Percentiles rank a stretch among this genome's conserved stretches.
Evolutionary conservation across 2,888 invertebrate species (phyloP).

Genomic region (Synanthedon myopaeformis): DNA sequence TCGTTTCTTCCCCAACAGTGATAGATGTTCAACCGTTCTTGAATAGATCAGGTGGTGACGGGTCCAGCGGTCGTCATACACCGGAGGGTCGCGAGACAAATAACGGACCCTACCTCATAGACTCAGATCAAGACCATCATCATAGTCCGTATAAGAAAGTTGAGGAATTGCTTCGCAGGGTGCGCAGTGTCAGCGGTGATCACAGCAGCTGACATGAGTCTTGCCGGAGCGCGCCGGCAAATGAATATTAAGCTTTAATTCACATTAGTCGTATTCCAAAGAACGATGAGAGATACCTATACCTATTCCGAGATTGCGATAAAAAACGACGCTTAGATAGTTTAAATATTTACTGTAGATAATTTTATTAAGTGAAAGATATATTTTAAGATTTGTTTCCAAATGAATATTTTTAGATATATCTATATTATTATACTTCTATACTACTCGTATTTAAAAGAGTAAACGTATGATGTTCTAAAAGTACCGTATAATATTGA

Average conservation of each 20-base stretch:
- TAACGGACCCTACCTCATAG: slow-evolving; percentile 51
- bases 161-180: slow-evolving; percentile 52
- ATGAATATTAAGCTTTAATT: slow-evolving; percentile 27
- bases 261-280: slow-evolving; percentile 6
- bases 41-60: slow-evolving; percentile 31
- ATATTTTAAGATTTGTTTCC: slow-evolving; percentile 7
- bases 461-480: slow-evolving; percentile 12
- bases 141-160: slow-evolving; percentile 59
- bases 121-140: slow-evolving; percentile 37
- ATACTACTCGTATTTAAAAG: slow-evolving; percentile 10
- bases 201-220: slow-evolving; percentile 64
- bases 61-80: slow-evolving; percentile 46
- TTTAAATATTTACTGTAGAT: background rate
- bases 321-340: background rate
- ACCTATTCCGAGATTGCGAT: background rate
- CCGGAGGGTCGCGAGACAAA: slow-evolving; percentile 50
- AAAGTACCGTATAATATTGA: background rate
- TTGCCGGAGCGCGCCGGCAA: slow-evolving; percentile 49
- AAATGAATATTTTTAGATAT: slow-evolving; percentile 13
- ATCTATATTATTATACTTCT: slow-evolving; percentile 4
- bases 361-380: background rate
- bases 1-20: slow-evolving; percentile 17
- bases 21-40: slow-evolving; percentile 56
- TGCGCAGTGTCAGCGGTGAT: slow-evolving; percentile 50
- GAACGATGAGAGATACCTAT: background rate